A percentile compares a stretch with the other conserved stretches of the same genome.
These are phyloP conservation scores for Galaxias olidus DNA, from an alignment of 2,797 vertebrate genomes.

Conservation along the genomic window DNA sequence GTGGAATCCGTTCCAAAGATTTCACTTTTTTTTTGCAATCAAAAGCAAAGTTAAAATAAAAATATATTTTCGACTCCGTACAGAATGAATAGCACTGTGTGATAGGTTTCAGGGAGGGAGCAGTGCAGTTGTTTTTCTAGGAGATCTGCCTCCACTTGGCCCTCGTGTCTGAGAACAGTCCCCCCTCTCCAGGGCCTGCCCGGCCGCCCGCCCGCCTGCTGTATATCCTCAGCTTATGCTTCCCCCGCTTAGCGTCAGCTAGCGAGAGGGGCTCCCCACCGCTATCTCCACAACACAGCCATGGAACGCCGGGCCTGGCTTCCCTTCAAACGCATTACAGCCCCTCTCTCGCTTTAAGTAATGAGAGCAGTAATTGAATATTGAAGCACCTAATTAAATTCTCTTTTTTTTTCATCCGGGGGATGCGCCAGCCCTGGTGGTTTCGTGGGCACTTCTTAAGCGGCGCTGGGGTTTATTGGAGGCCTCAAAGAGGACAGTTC, in stretches of 20 bases:
- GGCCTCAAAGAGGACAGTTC: background rate
- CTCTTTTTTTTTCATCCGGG: conserved; percentile 57
- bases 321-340: conserved; percentile 62
- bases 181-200: too few species aligned
- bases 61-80: too few species aligned
- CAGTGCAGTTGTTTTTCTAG: too few species aligned
- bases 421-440: conserved; percentile 41
- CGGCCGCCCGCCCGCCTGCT: too few species aligned
- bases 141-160: too few species aligned
- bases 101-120: too few species aligned
- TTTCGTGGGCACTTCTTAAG: conserved; percentile 51
- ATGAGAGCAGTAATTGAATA: conserved; percentile 74
- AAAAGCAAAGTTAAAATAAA: too few species aligned
- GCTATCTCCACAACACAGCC: conserved; percentile 70
- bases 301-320: conserved; percentile 49
- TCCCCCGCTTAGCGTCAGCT: conserved; percentile 32
- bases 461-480: conserved; percentile 31
- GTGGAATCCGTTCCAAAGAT: too few species aligned
- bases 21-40: too few species aligned
- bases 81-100: too few species aligned
- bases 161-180: too few species aligned
- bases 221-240: conserved; percentile 28
- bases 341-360: conserved; percentile 66
- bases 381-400: conserved; percentile 73
- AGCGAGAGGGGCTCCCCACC: conserved; percentile 34